Conservation (phyloP, 2,888 invertebrate species). For the Chouioia cunea region DNA sequence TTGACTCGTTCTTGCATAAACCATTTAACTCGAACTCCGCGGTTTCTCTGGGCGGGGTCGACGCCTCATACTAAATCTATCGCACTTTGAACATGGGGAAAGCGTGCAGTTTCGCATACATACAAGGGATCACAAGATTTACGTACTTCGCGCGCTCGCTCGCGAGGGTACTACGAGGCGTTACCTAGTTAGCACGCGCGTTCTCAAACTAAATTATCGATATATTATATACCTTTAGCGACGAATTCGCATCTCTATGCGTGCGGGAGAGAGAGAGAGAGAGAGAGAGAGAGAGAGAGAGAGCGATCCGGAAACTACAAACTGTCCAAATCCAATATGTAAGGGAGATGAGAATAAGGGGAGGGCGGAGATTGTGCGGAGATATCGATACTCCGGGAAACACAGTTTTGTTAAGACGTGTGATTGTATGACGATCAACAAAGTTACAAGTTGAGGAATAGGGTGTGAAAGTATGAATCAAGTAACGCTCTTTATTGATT, state of each 20-base stretch:
- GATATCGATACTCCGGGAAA: too few species aligned
- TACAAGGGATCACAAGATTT: slow-evolving; percentile 55
- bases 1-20: slow-evolving; percentile 68
- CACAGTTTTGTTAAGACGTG: too few species aligned
- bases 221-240: slow-evolving; percentile 20
- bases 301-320: too few species aligned
- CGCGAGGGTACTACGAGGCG: too few species aligned
- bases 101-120: too few species aligned
- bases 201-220: slow-evolving; percentile 44
- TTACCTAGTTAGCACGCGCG: slow-evolving; percentile 46
- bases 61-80: slow-evolving; percentile 64
- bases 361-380: too few species aligned
- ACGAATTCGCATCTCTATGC: slow-evolving; percentile 37
- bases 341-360: too few species aligned
- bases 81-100: slow-evolving; percentile 32
- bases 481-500: too few species aligned
- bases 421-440: too few species aligned
- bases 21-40: slow-evolving; percentile 68
- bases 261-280: slow-evolving; percentile 26
- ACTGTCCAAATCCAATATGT: too few species aligned
- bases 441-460: too few species aligned
- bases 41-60: slow-evolving; percentile 65
- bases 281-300: not conserved
- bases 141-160: slow-evolving; percentile 52
- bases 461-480: too few species aligned